Evolutionary conservation across 2,797 vertebrate species (phyloP).

Genomic region (Limosa lapponica): DNA sequence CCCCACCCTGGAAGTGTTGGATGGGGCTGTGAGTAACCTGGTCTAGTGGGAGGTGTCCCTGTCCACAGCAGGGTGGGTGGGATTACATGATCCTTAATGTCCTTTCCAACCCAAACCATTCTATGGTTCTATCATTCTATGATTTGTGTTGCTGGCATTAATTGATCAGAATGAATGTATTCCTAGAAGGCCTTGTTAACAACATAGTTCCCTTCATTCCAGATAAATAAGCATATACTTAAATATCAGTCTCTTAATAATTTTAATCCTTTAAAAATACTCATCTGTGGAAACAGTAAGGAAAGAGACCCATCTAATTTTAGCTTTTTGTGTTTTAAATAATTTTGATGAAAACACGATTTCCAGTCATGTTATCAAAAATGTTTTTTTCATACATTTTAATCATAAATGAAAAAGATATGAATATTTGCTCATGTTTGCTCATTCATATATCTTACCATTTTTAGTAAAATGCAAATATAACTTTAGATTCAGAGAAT

Average conservation of each 20-base stretch:
- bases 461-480: background rate
- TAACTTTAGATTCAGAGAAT: background rate
- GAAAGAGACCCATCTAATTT: background rate
- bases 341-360: background rate
- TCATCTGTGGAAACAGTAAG: background rate
- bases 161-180: rapidly evolving
- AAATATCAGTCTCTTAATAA: background rate
- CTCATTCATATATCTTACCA: background rate
- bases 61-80: background rate
- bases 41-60: background rate
- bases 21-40: background rate
- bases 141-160: background rate
- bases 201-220: background rate
- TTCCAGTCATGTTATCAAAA: background rate
- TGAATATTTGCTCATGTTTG: background rate
- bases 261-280: background rate
- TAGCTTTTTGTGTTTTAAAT: background rate
- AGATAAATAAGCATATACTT: background rate
- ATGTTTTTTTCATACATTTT: background rate
- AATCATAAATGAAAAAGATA: background rate
- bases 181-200: background rate
- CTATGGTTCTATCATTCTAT: background rate
- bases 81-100: background rate
- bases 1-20: background rate
- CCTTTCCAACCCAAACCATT: background rate